Evolutionary conservation across 2,888 invertebrate species (phyloP), one percentile per base, ranked within the genome.

Genomic region (Eilema depressum): DNA sequence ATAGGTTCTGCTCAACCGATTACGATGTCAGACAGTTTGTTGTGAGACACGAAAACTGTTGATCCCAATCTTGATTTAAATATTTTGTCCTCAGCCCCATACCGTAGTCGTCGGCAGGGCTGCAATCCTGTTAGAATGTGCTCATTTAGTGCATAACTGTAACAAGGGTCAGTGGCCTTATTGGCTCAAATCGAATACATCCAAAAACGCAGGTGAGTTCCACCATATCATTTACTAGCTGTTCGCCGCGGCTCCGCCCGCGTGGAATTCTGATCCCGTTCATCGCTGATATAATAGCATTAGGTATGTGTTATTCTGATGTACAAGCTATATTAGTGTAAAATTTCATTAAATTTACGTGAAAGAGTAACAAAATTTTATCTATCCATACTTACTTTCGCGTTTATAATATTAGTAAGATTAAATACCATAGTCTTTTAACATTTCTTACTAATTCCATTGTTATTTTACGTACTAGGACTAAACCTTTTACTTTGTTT

Each of bases 121-220:
- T 5, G 97, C 98, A 0, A 96, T 99, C 68, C 93, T 99, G 11
- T 92, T 99, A 74, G 99, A 99, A 92, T 99, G 99, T 90, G 98
- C 99, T 0, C 98, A 99, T 89, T 98, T 99, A 83, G 99, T 99
- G 2, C 99, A 99, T 88, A 97, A 98, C 79, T 99, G 99, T 91
- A 99, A 99, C 91, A 98, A 98, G 88, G 99, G 99, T 0, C 98
- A 99, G 83, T 99, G 99, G 99, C 99, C 99, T 0, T 97, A 97
- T 69, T 99, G 99, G 99, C 98, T 99, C 96, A 99, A 99, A 91
- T 96, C 98, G 12, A 98, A 97, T 78, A 86, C 90, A 5, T 88
- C 90, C 12, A 95, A 95, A 86, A 91, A 89, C 75, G 88, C 91
- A 53, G 88, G 95, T 94, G 82, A 86, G 85, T 75, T 62, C n/a